phyloP scores from a whole-genome alignment of 1,140 invertebrate genomes.

The Drosophila tristis region DNA sequence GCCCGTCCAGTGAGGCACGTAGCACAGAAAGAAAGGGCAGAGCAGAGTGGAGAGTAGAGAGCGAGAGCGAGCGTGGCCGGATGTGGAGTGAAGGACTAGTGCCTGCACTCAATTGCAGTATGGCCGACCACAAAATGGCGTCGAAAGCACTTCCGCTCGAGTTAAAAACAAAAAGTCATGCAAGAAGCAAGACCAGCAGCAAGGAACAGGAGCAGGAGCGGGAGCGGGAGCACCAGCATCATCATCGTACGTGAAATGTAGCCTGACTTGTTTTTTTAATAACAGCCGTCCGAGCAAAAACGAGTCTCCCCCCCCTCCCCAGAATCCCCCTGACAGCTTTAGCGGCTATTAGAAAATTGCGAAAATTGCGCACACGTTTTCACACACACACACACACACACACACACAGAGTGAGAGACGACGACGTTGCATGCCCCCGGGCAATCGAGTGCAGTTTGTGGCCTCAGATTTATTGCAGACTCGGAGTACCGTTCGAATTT shows the following conservation, averaged over 20 bases:
- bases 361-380: constrained; percentile 80
- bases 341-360: constrained; percentile 80
- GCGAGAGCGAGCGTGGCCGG: constrained; percentile 10
- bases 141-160: constrained; percentile 76
- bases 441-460: constrained; percentile 77
- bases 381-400: constrained; percentile 7
- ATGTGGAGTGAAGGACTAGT: constrained; percentile 29
- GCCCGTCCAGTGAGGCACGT: constrained; percentile 59
- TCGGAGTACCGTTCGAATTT: constrained; percentile 59
- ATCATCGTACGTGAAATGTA: constrained; percentile 69
- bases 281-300: constrained; percentile 16
- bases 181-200: constrained; percentile 9
- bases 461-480: constrained; percentile 72
- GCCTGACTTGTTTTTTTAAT: constrained; percentile 61
- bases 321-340: constrained; percentile 41
- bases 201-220: too few species aligned
- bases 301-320: background rate
- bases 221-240: background rate
- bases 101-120: constrained; percentile 70
- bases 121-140: constrained; percentile 74
- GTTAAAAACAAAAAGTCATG: constrained; percentile 61
- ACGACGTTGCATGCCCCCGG: constrained; percentile 58
- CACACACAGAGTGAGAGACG: background rate
- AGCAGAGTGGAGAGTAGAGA: background rate
- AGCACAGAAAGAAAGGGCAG: constrained; percentile 24